These are phyloP conservation scores for Taeniopygia guttata DNA, from an alignment of 2,797 vertebrate genomes.

Conservation along the genomic window DNA sequence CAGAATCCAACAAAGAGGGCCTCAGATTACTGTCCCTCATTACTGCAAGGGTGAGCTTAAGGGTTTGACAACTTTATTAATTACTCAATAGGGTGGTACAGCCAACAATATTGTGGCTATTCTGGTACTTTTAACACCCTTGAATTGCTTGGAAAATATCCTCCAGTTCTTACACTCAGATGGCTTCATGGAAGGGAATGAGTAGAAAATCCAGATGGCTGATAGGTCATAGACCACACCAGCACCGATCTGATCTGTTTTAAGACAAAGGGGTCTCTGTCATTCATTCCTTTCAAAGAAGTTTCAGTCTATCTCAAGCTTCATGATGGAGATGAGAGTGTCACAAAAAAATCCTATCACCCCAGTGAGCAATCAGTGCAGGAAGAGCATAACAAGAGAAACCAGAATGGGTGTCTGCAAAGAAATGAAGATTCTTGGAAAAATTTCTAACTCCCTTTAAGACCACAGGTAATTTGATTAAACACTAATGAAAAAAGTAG, in stretches of 20 bases:
- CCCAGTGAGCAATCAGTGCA: background rate
- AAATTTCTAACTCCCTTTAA: constrained; percentile 4
- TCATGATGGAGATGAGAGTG: background rate
- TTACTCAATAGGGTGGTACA: background rate
- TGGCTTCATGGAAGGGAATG: background rate
- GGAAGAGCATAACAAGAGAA: constrained; percentile 18
- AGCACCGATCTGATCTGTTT: background rate
- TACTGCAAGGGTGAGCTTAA: background rate
- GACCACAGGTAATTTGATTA: constrained; percentile 14
- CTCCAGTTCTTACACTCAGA: background rate
- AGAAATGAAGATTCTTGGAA: background rate
- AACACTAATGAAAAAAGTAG: background rate
- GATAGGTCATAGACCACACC: background rate
- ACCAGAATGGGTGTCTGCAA: background rate
- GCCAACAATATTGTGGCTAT: background rate
- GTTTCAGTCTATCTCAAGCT: background rate
- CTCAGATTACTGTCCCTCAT: background rate
- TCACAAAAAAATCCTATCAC: background rate
- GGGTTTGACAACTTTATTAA: background rate
- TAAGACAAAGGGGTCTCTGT: background rate
- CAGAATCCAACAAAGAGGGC: background rate
- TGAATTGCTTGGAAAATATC: background rate
- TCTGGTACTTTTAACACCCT: background rate
- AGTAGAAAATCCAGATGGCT: background rate
- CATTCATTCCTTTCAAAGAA: background rate